Conservation (phyloP, 2,797 vertebrate species). For the Melanitta fusca region DNA sequence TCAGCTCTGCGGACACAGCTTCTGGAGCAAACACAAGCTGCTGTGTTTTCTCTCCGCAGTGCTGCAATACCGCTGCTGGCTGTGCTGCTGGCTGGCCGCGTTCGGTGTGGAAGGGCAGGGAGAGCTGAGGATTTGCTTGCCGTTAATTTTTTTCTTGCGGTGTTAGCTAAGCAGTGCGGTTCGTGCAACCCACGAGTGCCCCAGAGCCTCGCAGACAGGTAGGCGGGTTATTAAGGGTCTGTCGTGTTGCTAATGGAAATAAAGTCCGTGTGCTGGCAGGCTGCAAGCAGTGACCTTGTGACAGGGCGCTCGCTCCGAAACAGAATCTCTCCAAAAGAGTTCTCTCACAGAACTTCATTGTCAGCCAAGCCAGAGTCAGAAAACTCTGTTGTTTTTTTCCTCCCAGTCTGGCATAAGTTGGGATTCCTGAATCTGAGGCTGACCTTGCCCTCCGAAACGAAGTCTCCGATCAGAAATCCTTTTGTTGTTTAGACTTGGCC, state of each 20-base stretch:
- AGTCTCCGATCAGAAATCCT: constrained; percentile 1
- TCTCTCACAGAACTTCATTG: constrained; percentile 27
- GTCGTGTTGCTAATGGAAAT: constrained; percentile 38
- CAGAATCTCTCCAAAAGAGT: constrained; percentile 33
- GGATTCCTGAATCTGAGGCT: not conserved
- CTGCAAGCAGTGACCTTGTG: constrained; percentile 26
- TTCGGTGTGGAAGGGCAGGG: not conserved
- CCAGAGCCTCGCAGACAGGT: not conserved
- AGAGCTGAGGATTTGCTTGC: not conserved
- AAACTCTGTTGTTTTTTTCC: not conserved
- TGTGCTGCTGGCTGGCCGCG: not conserved
- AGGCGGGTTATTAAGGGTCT: not conserved
- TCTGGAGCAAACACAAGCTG: constrained; percentile 19
- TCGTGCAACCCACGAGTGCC: not conserved
- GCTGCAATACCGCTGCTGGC: not conserved
- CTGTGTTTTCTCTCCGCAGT: not conserved
- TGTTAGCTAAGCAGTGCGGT: not conserved
- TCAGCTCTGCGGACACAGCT: not conserved
- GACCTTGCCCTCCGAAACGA: constrained; percentile 32
- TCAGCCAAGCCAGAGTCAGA: constrained; percentile 13
- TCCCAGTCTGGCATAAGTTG: not conserved
- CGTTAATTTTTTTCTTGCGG: not conserved
- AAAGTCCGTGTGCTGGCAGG: constrained; percentile 21
- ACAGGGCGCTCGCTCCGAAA: constrained; percentile 34
- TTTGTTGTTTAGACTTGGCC: not conserved